Evolutionary conservation across 37 sponge, comb jelly and placozoan species (phyloP).

Genomic region (Hexactinellida sp.): DNA sequence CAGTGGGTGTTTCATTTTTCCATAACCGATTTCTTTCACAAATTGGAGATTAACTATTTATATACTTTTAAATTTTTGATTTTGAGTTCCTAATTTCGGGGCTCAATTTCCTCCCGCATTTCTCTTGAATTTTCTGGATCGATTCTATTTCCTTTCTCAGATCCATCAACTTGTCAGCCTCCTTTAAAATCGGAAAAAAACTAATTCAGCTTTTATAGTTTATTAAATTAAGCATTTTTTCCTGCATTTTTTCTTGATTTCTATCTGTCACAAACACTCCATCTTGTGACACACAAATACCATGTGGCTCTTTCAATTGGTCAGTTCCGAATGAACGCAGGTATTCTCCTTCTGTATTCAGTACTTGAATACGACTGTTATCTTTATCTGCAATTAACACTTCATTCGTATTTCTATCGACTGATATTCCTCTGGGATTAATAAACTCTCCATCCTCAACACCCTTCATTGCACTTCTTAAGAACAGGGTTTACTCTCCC

Average conservation of each 20-base stretch:
- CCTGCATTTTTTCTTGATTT: background rate
- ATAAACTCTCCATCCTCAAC: background rate
- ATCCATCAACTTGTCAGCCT: too few relatives aligned
- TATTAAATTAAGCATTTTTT: background rate
- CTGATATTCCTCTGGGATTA: background rate
- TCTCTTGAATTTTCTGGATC: too few relatives aligned
- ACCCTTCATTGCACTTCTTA: background rate
- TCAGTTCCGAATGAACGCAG: background rate
- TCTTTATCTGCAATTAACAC: background rate
- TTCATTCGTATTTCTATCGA: background rate
- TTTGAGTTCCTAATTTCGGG: too few relatives aligned
- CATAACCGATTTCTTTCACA: background rate
- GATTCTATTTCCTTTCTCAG: too few relatives aligned
- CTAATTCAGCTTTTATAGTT: too few relatives aligned
- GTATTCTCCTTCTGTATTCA: background rate
- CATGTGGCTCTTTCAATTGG: background rate
- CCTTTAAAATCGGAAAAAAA: too few relatives aligned
- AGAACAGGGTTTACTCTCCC: background rate
- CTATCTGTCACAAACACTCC: background rate
- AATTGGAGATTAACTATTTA: background rate
- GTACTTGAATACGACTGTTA: constrained; percentile 9
- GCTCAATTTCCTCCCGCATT: too few relatives aligned
- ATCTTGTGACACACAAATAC: background rate
- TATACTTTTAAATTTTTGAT: background rate
- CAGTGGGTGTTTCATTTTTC: background rate